Evolutionary conservation across 2,888 invertebrate species (phyloP).

Genomic region (Brachyopa scutellaris): DNA sequence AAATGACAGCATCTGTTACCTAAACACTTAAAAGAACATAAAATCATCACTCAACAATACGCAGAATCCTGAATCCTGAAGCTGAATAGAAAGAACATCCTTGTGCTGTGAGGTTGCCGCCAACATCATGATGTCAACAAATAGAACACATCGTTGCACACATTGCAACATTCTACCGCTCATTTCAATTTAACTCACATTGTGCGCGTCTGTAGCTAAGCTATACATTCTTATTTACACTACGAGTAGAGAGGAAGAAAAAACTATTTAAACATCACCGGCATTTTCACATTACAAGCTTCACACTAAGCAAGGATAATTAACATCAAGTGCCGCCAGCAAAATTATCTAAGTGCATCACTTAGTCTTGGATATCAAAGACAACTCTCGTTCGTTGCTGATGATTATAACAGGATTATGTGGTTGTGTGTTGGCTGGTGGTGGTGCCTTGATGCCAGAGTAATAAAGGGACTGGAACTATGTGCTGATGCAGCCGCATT

Average conservation of each 20-base stretch:
- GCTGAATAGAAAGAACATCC: slow-evolving; percentile 10
- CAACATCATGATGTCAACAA: slow-evolving; percentile 39
- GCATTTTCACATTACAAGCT: slow-evolving; percentile 35
- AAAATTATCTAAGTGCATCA: slow-evolving; percentile 63
- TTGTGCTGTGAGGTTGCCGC: slow-evolving; percentile 2
- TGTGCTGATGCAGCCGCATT: not conserved
- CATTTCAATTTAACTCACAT: slow-evolving; percentile 38
- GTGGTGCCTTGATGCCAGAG: slow-evolving; percentile 18
- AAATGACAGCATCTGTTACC: slow-evolving; percentile 23
- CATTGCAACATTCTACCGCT: slow-evolving; percentile 13
- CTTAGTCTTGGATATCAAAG: slow-evolving; percentile 57
- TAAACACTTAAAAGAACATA: slow-evolving; percentile 28
- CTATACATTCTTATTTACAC: slow-evolving; percentile 13
- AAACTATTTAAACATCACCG: slow-evolving; percentile 39
- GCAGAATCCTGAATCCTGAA: slow-evolving; percentile 17
- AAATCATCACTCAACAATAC: slow-evolving; percentile 24
- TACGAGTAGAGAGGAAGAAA: not conserved
- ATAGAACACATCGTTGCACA: slow-evolving; percentile 18
- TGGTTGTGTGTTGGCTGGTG: slow-evolving; percentile 51
- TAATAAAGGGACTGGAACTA: slow-evolving; percentile 23
- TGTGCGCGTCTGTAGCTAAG: not conserved
- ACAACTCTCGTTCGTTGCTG: slow-evolving; percentile 44
- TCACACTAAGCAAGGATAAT: slow-evolving; percentile 54
- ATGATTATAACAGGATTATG: slow-evolving; percentile 54
- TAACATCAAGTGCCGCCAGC: slow-evolving; percentile 54